Conservation (phyloP, 35 echinoderm and acorn worm species). For the Anneissia japonica region DNA sequence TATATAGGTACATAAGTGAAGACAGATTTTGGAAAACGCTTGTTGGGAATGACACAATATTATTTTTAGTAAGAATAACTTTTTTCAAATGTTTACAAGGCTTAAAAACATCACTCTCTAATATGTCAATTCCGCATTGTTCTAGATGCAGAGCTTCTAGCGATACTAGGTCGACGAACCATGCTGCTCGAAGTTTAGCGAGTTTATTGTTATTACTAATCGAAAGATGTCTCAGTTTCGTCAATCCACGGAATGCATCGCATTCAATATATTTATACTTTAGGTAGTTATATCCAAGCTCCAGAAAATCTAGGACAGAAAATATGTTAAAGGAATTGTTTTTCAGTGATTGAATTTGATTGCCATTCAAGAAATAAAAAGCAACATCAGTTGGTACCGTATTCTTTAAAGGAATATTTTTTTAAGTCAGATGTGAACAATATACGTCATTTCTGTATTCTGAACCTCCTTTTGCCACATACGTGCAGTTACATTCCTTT, state of each 20-base stretch:
- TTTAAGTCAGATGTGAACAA: background rate
- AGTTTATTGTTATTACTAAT: background rate
- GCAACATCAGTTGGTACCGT: background rate
- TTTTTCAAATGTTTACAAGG: conserved; percentile 2
- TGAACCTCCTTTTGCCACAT: no score
- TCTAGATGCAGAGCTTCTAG: background rate
- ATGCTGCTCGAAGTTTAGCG: background rate
- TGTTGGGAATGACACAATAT: background rate
- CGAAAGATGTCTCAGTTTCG: background rate
- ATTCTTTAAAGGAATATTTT: background rate
- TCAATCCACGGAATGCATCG: background rate
- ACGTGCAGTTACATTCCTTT: background rate
- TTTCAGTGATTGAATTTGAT: background rate
- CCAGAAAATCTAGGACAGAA: background rate
- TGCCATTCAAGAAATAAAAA: background rate
- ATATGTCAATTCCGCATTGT: background rate
- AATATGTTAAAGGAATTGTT: background rate
- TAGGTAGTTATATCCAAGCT: background rate
- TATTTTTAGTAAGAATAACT: background rate
- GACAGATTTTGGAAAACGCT: background rate
- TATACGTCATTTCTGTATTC: no score
- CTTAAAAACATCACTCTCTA: background rate
- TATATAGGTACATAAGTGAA: background rate
- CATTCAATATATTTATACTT: background rate
- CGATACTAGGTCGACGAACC: background rate